Base-by-base conservation (phyloP, 2,113 vertebrate species). In the Equus quagga region DNA sequence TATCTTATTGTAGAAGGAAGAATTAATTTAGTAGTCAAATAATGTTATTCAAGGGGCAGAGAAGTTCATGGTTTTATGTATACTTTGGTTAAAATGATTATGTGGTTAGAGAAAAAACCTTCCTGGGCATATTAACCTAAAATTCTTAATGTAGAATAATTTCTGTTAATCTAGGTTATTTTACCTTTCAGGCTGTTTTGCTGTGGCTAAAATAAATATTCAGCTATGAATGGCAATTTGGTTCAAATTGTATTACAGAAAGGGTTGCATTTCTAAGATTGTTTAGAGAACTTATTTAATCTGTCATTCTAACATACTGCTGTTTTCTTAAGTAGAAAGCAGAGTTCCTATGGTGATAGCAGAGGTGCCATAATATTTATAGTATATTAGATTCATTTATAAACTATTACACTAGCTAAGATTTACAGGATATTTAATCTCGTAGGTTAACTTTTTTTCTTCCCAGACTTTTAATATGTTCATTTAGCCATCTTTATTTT, bases 351-450 rank as follows among this genome's bases (percentile, higher is more conserved):
- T 89, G 94, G 95, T 91, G 84, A 92, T 62, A 95, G n/a, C 72
- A 85, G 91, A 93, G 76, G 67, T 94, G 85, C 60, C 95, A 96
- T 97, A 98, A 97, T 96, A 93, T 97, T 97, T 97, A 96, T 69
- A 91, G 54, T 92, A 58, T 85, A 82, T 88, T 90, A 78, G 80
- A 92, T 93, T 94, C 67, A 85, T 92, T 90, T 94, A 73, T 97
- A 93, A 97, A 93, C 62, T 87, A 33, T 93, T 88, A 60, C 11
- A n/a, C 95, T 91, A 85, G 67, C n/a, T 93, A 82, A 73, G 91
- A 94, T 89, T 96, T 81, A 60, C 67, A 94, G 84, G 62, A 23
- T 90, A 87, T 73, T 94, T 76, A 58, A 89, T 92, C 26, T 83
- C 33, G 81, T 85, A 96, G n/a, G 72, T 96, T 91, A 91, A 72